Conservation (phyloP, 2,113 vertebrate species). For the Anoplopoma fimbria region DNA sequence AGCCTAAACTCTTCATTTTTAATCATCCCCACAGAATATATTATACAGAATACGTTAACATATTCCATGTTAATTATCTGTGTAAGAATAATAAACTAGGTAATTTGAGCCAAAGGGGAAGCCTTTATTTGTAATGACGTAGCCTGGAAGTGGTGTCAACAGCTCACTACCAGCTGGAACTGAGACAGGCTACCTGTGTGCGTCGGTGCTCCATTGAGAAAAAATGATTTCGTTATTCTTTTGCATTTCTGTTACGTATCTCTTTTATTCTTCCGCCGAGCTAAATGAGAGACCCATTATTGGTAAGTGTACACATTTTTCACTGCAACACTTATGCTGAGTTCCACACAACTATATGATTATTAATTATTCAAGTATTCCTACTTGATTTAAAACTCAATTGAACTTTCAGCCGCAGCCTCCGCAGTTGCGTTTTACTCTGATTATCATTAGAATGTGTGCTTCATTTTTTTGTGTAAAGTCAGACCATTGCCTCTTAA, state of each 20-base stretch:
- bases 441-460: no score
- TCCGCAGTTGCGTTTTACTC: no score
- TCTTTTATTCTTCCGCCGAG: neutral
- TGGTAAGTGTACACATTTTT: slow-evolving; percentile 65
- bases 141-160: neutral
- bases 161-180: accelerated
- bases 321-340: neutral
- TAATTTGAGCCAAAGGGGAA: accelerated
- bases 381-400: no score
- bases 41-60: neutral
- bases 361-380: no score
- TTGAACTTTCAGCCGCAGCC: no score
- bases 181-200: accelerated
- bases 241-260: neutral
- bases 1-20: neutral
- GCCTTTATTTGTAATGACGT: slow-evolving; percentile 31
- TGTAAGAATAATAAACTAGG: neutral
- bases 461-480: no score
- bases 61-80: neutral
- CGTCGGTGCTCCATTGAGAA: accelerated
- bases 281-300: slow-evolving; percentile 78
- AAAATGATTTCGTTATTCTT: neutral
- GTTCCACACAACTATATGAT: no score
- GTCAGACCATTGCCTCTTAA: no score
- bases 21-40: neutral